Conservation (phyloP, 2,888 invertebrate species). For the Drosophila robusta region DNA sequence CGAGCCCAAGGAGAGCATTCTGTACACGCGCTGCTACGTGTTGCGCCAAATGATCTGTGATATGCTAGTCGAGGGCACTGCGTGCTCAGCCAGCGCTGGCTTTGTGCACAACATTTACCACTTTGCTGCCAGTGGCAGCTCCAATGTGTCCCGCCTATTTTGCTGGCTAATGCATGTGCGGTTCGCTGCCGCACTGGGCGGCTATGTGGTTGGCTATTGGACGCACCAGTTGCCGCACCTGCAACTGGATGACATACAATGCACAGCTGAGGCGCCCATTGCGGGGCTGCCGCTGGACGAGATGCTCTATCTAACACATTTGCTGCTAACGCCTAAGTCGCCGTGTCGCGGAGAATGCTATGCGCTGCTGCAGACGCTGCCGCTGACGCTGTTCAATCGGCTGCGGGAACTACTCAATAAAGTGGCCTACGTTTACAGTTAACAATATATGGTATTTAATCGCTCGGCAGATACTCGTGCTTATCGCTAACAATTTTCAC, state of each 20-base stretch:
- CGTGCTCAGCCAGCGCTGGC: constrained; percentile 14
- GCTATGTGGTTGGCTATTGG: constrained; percentile 59
- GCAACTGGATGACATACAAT: constrained; percentile 54
- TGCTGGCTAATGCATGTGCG: constrained; percentile 46
- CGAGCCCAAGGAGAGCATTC: constrained; percentile 49
- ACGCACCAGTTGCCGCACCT: constrained; percentile 44
- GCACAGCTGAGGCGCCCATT: constrained; percentile 3
- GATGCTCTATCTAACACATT: constrained; percentile 54
- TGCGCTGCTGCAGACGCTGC: constrained; percentile 30
- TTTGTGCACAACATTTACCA: constrained; percentile 59
- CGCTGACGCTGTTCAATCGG: constrained; percentile 5
- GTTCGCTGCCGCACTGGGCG: constrained; percentile 42
- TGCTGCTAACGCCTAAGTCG: constrained; percentile 52
- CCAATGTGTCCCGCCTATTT: constrained; percentile 44
- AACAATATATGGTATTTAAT: constrained; percentile 23
- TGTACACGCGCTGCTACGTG: constrained; percentile 56
- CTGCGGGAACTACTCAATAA: constrained; percentile 64
- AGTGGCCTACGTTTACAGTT: constrained; percentile 67
- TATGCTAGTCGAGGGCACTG: constrained; percentile 31
- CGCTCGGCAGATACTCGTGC: constrained; percentile 58
- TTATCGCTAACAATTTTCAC: constrained; percentile 84
- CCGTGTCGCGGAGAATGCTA: constrained; percentile 57
- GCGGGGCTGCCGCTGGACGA: constrained; percentile 44
- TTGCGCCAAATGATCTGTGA: constrained; percentile 68
- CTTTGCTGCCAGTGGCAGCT: constrained; percentile 27